Conservation (phyloP, 2,113 vertebrate species). For the Eolophus roseicapilla region DNA sequence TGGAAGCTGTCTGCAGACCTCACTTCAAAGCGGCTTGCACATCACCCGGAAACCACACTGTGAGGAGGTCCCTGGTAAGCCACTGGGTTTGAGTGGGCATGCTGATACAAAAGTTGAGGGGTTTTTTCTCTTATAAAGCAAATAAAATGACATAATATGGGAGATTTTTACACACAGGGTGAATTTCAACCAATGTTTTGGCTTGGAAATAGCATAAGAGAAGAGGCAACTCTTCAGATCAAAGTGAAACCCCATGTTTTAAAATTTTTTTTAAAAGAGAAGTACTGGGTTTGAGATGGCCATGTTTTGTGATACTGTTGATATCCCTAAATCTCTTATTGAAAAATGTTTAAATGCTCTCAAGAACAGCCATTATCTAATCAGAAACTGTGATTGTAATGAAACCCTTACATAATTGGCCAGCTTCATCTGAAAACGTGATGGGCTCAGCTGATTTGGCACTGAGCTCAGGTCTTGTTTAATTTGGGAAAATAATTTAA, state of each 20-base stretch:
- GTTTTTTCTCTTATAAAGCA: neutral
- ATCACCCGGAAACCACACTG: neutral
- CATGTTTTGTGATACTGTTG: neutral
- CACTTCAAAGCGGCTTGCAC: neutral
- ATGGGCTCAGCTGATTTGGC: neutral
- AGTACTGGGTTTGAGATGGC: neutral
- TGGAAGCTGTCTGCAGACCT: neutral
- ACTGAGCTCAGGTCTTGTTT: neutral
- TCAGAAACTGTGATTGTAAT: neutral
- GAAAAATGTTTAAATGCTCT: neutral
- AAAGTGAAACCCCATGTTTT: neutral
- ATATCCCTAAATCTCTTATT: neutral
- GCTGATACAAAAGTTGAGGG: neutral
- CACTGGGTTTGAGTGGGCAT: neutral
- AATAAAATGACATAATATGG: neutral
- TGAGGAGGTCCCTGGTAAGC: neutral
- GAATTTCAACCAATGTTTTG: neutral
- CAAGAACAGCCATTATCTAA: neutral
- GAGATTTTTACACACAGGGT: neutral
- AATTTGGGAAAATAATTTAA: neutral
- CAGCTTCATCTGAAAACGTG: neutral
- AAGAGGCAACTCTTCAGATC: neutral
- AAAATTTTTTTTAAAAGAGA: neutral
- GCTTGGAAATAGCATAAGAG: neutral
- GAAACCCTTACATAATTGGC: neutral